Evolutionary conservation across 2,113 vertebrate species (phyloP).

Genomic region (Oenanthe oenanthe): DNA sequence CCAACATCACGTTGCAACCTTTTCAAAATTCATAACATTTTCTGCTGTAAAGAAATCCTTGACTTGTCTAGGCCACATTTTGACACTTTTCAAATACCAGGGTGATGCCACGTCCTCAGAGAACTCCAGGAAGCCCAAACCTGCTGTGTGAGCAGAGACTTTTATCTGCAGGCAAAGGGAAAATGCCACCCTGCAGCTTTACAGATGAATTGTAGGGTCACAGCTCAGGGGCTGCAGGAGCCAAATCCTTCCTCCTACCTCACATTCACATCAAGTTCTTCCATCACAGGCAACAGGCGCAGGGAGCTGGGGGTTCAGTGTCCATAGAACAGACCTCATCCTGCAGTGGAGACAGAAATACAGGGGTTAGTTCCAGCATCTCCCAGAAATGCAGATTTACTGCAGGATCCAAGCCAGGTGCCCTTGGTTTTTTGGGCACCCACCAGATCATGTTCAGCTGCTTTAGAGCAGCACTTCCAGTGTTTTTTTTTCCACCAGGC

Average conservation of each 20-base stretch:
- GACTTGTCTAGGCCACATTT: background rate
- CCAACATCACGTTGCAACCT: background rate
- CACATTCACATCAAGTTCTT: conserved; percentile 90
- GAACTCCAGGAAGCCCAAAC: background rate
- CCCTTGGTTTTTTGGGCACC: background rate
- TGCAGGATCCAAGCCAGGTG: background rate
- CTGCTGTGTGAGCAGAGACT: background rate
- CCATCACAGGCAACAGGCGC: conserved; percentile 93
- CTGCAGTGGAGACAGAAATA: conserved; percentile 59
- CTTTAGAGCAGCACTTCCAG: background rate
- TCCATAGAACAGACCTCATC: conserved; percentile 79
- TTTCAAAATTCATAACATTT: background rate
- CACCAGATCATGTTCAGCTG: background rate
- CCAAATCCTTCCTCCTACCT: conserved; percentile 77
- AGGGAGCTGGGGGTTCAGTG: conserved; percentile 79
- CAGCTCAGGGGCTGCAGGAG: background rate
- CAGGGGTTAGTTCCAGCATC: background rate
- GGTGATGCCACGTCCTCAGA: background rate
- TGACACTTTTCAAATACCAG: background rate
- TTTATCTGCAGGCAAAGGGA: background rate
- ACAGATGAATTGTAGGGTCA: fast-evolving
- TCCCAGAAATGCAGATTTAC: background rate
- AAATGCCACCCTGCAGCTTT: background rate
- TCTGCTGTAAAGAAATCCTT: background rate
- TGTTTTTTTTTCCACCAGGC: background rate